Evolutionary conservation across 1,140 invertebrate species (phyloP).

Genomic region (Aricia agestis): DNA sequence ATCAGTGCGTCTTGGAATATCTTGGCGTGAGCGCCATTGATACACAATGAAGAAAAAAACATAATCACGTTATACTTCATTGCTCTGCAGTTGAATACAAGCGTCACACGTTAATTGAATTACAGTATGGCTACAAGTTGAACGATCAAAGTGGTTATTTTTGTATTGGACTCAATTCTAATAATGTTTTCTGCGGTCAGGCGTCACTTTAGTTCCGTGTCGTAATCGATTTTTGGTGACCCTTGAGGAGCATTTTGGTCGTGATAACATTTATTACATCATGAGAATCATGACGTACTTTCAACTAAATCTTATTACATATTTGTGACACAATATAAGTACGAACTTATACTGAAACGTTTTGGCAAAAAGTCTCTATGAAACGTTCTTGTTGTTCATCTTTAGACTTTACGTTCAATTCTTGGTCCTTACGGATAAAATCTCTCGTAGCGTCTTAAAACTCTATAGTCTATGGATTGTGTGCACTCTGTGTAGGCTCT

Average conservation of each 20-base stretch:
- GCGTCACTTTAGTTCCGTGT: slow-evolving; percentile 54
- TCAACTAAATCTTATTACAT: no score
- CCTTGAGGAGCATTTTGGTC: no score
- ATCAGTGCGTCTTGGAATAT: background rate
- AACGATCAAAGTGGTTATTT: slow-evolving; percentile 54
- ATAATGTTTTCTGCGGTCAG: slow-evolving; percentile 42
- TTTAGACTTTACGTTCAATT: no score
- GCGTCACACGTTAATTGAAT: slow-evolving; percentile 21
- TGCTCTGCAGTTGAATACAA: background rate
- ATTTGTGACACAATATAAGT: no score
- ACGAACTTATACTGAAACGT: no score
- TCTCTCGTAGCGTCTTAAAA: no score
- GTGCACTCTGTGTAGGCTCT: background rate
- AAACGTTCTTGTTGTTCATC: no score
- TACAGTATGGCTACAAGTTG: slow-evolving; percentile 26
- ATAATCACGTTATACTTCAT: slow-evolving; percentile 4
- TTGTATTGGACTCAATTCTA: slow-evolving; percentile 51
- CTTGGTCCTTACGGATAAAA: no score
- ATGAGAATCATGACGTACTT: background rate
- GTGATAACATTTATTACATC: background rate
- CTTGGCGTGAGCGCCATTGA: background rate
- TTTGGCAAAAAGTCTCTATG: no score
- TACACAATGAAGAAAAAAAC: slow-evolving; percentile 2
- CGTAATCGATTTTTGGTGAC: slow-evolving; percentile 25
- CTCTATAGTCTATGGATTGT: background rate